These are phyloP conservation scores for Opisthograptis luteolata DNA, from an alignment of 2,888 invertebrate genomes.

Conservation along the genomic window DNA sequence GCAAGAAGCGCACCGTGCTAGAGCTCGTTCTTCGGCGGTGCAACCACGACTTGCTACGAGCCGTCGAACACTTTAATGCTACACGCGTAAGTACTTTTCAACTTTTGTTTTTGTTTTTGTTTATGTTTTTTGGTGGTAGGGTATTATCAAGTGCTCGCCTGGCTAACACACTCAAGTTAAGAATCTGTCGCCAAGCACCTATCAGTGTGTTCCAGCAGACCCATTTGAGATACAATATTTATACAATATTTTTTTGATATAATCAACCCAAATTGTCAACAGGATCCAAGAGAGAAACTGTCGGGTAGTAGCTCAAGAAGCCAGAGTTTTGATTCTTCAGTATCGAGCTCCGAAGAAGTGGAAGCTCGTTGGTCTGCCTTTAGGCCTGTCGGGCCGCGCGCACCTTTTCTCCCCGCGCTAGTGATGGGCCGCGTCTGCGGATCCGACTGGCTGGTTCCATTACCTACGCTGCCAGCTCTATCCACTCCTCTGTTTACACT, in stretches of 20 bases:
- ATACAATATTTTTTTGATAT: too few relatives aligned
- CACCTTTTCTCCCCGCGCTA: conserved; percentile 73
- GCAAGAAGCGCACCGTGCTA: conserved; percentile 93
- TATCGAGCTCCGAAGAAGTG: conserved; percentile 68
- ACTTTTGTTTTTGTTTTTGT: too few relatives aligned
- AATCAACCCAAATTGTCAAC: too few relatives aligned
- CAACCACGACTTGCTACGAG: conserved; percentile 95
- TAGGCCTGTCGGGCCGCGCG: conserved; percentile 75
- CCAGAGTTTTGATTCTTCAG: conserved; percentile 60
- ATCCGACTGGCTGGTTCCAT: conserved; percentile 78
- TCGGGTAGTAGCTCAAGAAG: conserved; percentile 46
- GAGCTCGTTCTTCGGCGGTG: conserved; percentile 96
- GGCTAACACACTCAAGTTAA: too few relatives aligned
- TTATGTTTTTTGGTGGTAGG: too few relatives aligned
- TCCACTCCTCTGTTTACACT: conserved; percentile 71
- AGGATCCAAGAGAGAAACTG: conserved; percentile 67
- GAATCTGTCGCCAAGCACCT: too few relatives aligned
- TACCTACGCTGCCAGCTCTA: conserved; percentile 71
- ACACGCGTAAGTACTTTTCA: conserved; percentile 65
- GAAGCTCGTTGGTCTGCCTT: conserved; percentile 78
- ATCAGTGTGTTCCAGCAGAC: too few relatives aligned
- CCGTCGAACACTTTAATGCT: conserved; percentile 93
- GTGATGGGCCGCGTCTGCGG: conserved; percentile 82
- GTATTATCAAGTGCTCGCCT: too few relatives aligned
- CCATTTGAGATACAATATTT: too few relatives aligned